Percentiles rank a stretch among this genome's conserved stretches.
Evolutionary conservation across 2,113 vertebrate genomes (phyloP).

Genomic region (Cairina moschata): DNA sequence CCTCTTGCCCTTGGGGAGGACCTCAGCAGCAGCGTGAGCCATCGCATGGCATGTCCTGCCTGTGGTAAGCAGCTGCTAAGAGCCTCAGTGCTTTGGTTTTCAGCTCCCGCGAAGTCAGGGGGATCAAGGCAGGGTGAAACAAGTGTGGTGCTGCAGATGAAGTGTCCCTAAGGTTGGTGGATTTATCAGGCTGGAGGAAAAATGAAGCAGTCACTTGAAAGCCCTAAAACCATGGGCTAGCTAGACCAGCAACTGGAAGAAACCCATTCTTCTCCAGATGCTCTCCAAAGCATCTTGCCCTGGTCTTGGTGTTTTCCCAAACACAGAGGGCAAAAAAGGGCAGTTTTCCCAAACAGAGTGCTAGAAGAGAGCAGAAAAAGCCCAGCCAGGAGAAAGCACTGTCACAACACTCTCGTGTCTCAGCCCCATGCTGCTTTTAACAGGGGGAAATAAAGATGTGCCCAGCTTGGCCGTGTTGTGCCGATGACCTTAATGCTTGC

Average conservation of each 20-base stretch:
- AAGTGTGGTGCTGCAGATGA: background rate
- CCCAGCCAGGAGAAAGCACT: background rate
- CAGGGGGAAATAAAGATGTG: background rate
- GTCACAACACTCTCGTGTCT: background rate
- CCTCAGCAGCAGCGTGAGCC: background rate
- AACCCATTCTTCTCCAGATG: background rate
- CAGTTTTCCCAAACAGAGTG: background rate
- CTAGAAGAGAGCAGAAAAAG: background rate
- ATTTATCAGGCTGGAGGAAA: background rate
- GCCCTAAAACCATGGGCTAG: background rate
- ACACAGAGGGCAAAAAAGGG: background rate
- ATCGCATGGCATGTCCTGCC: background rate
- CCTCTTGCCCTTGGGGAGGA: fast-evolving
- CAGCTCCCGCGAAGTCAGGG: background rate
- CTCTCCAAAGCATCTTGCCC: background rate
- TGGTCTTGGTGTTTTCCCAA: background rate
- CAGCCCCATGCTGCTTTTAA: background rate
- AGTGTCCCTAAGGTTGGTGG: background rate
- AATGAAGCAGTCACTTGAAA: background rate
- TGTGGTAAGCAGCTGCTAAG: fast-evolving
- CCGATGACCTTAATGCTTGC: background rate
- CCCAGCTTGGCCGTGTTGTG: fast-evolving
- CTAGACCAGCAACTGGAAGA: background rate
- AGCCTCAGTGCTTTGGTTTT: background rate
- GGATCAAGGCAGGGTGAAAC: background rate